Conservation (phyloP, 1,140 invertebrate species). For the Drosophila pachea region DNA sequence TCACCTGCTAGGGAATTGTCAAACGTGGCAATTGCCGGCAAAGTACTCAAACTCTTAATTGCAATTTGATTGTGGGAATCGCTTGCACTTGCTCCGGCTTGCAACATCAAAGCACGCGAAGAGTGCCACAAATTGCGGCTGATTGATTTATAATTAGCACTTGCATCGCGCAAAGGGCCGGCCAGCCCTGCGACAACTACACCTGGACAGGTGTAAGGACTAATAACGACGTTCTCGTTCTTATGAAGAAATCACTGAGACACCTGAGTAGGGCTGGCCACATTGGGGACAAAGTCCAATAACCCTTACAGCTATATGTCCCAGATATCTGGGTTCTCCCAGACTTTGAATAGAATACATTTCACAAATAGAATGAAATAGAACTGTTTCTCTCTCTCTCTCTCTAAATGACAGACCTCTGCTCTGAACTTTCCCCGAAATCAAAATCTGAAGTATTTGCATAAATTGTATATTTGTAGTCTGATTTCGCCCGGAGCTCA, state of each 20-base stretch:
- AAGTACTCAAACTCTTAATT: constrained; percentile 55
- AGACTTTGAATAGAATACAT: too few species aligned
- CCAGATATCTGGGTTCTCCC: too few species aligned
- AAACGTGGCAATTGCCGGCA: constrained; percentile 39
- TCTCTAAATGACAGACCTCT: too few species aligned
- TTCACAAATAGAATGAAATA: too few species aligned
- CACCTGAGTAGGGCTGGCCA: background rate
- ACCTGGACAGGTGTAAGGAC: background rate
- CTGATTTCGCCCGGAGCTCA: too few species aligned
- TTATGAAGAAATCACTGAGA: constrained; percentile 37
- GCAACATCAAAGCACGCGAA: constrained; percentile 33
- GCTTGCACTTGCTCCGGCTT: constrained; percentile 39
- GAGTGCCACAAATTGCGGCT: background rate
- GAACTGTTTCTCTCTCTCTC: too few species aligned
- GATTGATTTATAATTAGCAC: constrained; percentile 12
- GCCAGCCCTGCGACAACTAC: background rate
- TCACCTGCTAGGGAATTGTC: constrained; percentile 32
- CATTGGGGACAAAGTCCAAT: background rate
- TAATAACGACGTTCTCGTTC: background rate
- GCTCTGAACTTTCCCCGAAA: too few species aligned
- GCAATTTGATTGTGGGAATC: constrained; percentile 61
- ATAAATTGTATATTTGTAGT: too few species aligned
- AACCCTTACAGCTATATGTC: background rate
- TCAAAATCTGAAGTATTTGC: too few species aligned
- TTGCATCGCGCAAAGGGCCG: background rate